Evolutionary conservation across 2,797 vertebrate species (phyloP), one percentile per base, ranked within the genome.

Genomic region (Halcyon chelicuti): DNA sequence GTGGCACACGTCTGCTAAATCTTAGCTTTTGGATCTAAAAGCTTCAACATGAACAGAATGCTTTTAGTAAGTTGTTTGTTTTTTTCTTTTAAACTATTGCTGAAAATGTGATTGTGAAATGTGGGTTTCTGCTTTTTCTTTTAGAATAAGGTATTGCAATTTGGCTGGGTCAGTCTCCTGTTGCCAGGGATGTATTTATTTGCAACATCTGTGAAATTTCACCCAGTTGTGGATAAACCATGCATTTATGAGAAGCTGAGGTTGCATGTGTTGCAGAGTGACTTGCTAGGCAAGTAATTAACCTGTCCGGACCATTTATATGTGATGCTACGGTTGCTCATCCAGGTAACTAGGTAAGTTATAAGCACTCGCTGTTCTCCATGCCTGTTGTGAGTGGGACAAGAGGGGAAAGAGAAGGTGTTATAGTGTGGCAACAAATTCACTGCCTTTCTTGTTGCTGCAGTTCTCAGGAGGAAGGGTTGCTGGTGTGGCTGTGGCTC

Each of bases 301-400:
- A 67, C 14, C 21, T 33, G 6, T 52, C n/a, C 0, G 0, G 37
- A 23, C 29, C 15, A 7, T 35, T 66, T 71, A 8, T 29, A 3
- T 58, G 10, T 46, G 13, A 3, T 31, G 33, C n/a, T 47, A 46
- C 19, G 20, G 8, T 31, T 75, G 23, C 29, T 89, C 12, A 33
- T 22, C 10, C 23, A 11, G 35, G 14, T 35, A 42, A 49, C 15
- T 12, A 21, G n/a, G 11, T 39, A 68, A 82, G 15, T 72, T 73
- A 10, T 22, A 70, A 55, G 21, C 9, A 25, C 29, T 61, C 9
- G 0, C 19, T 47, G 7, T 65, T 47, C 39, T 51, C 15, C 12
- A 0, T 33, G 57, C 39, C 42, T 82, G 46, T 14, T 2, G 0
- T 4, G 55, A n/a, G n/a, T 5, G 66, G 39, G 42, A 22, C 31